A percentile compares a stretch with the other conserved stretches of the same genome.
Conservation (phyloP, 2,888 invertebrate species). For the Ectobius pallidus region DNA sequence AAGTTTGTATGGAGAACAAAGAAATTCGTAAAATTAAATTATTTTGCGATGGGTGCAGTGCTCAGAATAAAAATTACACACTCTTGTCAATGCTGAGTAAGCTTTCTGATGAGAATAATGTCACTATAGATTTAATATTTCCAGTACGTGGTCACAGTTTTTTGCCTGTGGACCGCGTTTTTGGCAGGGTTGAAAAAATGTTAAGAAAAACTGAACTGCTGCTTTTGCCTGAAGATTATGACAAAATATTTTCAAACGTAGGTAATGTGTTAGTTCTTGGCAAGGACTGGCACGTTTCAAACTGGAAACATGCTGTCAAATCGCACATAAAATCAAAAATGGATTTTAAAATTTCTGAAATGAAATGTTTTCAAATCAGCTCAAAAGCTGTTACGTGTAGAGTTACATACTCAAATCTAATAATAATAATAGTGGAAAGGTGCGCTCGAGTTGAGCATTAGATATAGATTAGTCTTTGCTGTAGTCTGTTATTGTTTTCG, state of each 20-base stretch:
- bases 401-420: no score
- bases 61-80: slow-evolving; percentile 20
- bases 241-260: slow-evolving; percentile 22
- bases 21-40: slow-evolving; percentile 5
- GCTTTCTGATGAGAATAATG: neutral
- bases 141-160: slow-evolving; percentile 4
- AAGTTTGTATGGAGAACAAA: neutral
- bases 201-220: neutral
- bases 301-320: slow-evolving; percentile 5
- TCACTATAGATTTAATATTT: neutral
- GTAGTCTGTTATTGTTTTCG: no score
- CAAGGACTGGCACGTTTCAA: neutral
- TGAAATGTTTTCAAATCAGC: no score
- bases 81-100: slow-evolving; percentile 1
- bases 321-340: slow-evolving; percentile 17
- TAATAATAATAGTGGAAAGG: no score
- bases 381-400: no score
- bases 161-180: neutral
- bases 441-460: no score
- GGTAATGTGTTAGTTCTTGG: slow-evolving; percentile 7
- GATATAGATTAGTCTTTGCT: no score
- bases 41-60: neutral
- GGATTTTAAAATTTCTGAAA: slow-evolving; percentile 1
- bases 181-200: slow-evolving; percentile 6
- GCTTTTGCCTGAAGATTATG: slow-evolving; percentile 1